Percentiles rank a stretch among this genome's conserved stretches.
phyloP scores from a whole-genome alignment of 2,797 vertebrate genomes.

The Sebastes kiyomatsui region DNA sequence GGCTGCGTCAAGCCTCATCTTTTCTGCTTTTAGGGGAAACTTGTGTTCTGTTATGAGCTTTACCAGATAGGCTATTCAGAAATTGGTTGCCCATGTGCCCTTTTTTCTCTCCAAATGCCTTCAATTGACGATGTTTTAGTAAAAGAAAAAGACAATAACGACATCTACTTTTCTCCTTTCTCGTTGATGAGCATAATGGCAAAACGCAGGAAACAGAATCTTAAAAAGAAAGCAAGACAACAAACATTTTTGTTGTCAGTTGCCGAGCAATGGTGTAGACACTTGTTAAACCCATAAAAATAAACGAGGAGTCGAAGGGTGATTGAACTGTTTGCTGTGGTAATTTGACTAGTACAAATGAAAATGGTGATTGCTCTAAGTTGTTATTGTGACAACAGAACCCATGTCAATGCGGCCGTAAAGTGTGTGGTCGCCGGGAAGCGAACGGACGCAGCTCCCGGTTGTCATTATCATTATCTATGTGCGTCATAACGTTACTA shows the following conservation, averaged over 20 bases:
- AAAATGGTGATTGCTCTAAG: too few relatives aligned
- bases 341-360: too few relatives aligned
- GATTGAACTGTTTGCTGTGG: too few relatives aligned
- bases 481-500: too few relatives aligned
- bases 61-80: not conserved
- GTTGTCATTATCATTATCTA: too few relatives aligned
- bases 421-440: too few relatives aligned
- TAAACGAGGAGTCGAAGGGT: too few relatives aligned
- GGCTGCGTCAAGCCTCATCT: not conserved
- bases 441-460: too few relatives aligned
- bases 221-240: not conserved
- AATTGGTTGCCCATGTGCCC: not conserved
- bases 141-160: not conserved
- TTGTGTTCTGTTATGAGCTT: not conserved
- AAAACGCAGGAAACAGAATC: not conserved
- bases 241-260: conserved; percentile 12
- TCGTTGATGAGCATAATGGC: not conserved
- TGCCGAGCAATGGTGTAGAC: conserved; percentile 9
- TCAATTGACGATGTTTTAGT: not conserved
- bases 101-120: not conserved
- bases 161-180: not conserved
- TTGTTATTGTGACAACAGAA: too few relatives aligned
- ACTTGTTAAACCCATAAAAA: not conserved
- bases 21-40: not conserved
- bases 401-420: too few relatives aligned